Base-by-base conservation (phyloP, 2,113 vertebrate genomes). In the Acanthisitta chloris region DNA sequence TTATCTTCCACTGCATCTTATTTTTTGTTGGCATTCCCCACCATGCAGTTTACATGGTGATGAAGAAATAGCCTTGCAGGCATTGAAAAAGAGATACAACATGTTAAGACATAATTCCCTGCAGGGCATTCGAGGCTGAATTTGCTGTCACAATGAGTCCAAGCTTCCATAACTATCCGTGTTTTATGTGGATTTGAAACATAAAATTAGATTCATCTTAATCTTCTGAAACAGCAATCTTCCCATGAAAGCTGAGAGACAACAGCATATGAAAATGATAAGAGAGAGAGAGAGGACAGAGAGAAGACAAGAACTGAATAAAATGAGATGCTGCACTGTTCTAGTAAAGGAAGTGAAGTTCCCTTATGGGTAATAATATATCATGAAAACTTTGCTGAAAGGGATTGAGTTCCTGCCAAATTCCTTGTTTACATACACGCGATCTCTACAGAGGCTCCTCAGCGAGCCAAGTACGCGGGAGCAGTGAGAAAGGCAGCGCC, bases 171-270 rank as follows among this genome's bases (percentile, higher is more conserved):
- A 96, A 94, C 94, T 96, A 95, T 96, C 90, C 17, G 29, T 96
- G 94, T 96, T 98, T 97, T 96, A 83, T 94, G 92, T 97, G 90
- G 92, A 95, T 91, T 95, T 97, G 97, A 98, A 98, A 90, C 97
- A 97, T 96, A 97, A 97, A 97, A 97, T 97, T 95, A 98, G 97
- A 97, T 94, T 97, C 97, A 96, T 96, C 91, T 95, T 93, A 90
- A 96, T 98, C 93, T 96, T 96, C 97, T 84, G 94, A 97, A 98
- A 97, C 88, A 94, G 92, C 94, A 95, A 86, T 85, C 95, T 97
- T 97, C 95, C 92, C 91, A 96, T 87, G 87, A 97, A 96, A 96
- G 95, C 95, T 95, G 83, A 95, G 80, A 90, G 72, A 92, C 90
- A 95, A 92, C 51, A 97, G 90, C 92, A 96, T 61, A 97, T 92